A percentile compares a stretch with the other conserved stretches of the same genome.
phyloP scores from a whole-genome alignment of 2,888 invertebrate genomes.

The Drosophila quinaria region DNA sequence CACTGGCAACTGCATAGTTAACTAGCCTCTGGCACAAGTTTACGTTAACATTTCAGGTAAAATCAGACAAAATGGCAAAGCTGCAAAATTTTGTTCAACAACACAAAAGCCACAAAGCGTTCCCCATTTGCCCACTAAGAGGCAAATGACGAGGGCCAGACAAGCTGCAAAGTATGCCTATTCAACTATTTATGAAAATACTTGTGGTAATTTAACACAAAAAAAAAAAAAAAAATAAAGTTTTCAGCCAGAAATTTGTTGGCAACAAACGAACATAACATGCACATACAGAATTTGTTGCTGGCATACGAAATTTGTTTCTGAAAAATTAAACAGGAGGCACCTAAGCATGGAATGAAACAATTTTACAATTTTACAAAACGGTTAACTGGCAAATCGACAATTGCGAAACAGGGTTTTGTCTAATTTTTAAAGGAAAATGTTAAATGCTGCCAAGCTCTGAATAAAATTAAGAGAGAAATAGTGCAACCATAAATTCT shows the following conservation, averaged over 20 bases:
- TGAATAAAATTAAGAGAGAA: background rate
- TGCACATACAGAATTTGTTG: background rate
- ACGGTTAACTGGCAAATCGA: conserved; percentile 48
- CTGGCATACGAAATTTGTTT: conserved; percentile 26
- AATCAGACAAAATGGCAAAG: conserved; percentile 47
- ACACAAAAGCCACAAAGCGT: conserved; percentile 46
- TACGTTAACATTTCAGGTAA: conserved; percentile 40
- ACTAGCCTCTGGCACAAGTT: conserved; percentile 29
- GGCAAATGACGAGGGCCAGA: background rate
- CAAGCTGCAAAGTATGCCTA: conserved; percentile 57
- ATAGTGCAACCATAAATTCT: background rate
- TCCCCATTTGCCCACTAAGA: conserved; percentile 10
- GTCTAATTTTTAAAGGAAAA: conserved; percentile 9
- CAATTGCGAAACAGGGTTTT: conserved; percentile 43
- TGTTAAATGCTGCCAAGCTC: background rate
- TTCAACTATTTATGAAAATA: conserved; percentile 79
- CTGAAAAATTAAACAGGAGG: conserved; percentile 36
- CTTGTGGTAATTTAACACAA: conserved; percentile 64
- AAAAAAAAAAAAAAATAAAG: conserved; percentile 29
- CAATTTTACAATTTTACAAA: conserved; percentile 43
- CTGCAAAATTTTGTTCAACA: conserved; percentile 28
- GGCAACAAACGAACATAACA: conserved; percentile 14
- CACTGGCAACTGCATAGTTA: conserved; percentile 53
- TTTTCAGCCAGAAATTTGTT: conserved; percentile 28
- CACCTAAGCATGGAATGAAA: conserved; percentile 28